These are phyloP conservation scores for Melanotaenia nigrans DNA, from an alignment of 2,797 vertebrate species.

Conservation along the genomic window DNA sequence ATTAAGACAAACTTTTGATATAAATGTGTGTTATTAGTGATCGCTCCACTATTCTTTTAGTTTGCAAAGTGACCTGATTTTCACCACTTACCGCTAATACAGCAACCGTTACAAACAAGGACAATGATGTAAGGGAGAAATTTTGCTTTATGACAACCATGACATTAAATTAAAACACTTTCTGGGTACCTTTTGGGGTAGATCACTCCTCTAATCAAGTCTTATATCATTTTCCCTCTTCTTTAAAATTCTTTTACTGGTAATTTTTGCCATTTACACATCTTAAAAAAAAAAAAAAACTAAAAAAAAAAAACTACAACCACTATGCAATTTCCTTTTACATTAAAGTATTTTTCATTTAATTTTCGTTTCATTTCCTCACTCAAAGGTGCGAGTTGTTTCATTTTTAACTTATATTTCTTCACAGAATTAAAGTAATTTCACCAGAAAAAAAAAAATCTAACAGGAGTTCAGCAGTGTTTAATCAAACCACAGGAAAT, in stretches of 20 bases:
- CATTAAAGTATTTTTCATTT: too few species aligned
- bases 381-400: not conserved
- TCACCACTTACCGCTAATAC: not conserved
- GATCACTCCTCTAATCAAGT: too few species aligned
- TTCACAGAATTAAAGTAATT: not conserved
- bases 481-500: too few species aligned
- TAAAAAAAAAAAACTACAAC: too few species aligned
- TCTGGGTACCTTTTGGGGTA: conserved; percentile 1
- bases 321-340: too few species aligned
- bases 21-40: not conserved
- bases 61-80: not conserved
- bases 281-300: not conserved
- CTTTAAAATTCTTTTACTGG: not conserved
- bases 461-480: not conserved
- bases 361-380: too few species aligned
- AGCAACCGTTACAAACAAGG: conserved; percentile 28
- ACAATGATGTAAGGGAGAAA: not conserved
- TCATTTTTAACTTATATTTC: not conserved
- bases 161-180: conserved; percentile 14
- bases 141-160: not conserved
- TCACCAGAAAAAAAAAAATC: not conserved
- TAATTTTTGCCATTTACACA: too few species aligned
- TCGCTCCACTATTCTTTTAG: not conserved
- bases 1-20: not conserved
- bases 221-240: not conserved